Conservation (phyloP, 2,888 invertebrate species). For the Spatulosminthurus flaviceps region DNA sequence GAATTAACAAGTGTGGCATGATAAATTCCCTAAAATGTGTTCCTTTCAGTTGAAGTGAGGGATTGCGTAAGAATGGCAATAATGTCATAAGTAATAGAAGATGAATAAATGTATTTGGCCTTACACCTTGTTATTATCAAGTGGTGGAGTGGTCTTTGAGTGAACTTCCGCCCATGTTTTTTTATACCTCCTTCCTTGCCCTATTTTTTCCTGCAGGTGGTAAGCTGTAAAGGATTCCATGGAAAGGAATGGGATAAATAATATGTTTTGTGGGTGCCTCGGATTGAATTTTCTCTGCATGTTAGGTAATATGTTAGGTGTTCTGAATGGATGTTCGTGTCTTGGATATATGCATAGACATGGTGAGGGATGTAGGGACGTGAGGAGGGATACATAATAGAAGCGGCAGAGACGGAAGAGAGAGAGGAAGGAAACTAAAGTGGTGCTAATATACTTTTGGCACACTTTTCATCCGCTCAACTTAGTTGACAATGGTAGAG, state of each 20-base stretch:
- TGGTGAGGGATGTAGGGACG: too few species aligned
- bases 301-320: too few species aligned
- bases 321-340: too few species aligned
- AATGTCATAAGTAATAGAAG: too few species aligned
- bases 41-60: too few species aligned
- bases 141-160: neutral
- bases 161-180: neutral
- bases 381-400: too few species aligned
- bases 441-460: constrained; percentile 34
- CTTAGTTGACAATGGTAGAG: constrained; percentile 1
- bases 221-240: neutral
- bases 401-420: constrained; percentile 8
- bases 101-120: too few species aligned
- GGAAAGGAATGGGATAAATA: neutral
- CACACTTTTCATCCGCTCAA: constrained; percentile 39
- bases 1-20: neutral
- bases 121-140: too few species aligned
- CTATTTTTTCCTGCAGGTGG: neutral
- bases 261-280: neutral
- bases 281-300: too few species aligned
- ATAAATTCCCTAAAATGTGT: too few species aligned
- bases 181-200: neutral
- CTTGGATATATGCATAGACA: too few species aligned
- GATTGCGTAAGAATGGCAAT: too few species aligned
- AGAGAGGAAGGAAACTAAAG: constrained; percentile 27